Evolutionary conservation across 2,888 invertebrate genomes (phyloP), one percentile per base, ranked within the genome.

Genomic region (Pandemis corylana): DNA sequence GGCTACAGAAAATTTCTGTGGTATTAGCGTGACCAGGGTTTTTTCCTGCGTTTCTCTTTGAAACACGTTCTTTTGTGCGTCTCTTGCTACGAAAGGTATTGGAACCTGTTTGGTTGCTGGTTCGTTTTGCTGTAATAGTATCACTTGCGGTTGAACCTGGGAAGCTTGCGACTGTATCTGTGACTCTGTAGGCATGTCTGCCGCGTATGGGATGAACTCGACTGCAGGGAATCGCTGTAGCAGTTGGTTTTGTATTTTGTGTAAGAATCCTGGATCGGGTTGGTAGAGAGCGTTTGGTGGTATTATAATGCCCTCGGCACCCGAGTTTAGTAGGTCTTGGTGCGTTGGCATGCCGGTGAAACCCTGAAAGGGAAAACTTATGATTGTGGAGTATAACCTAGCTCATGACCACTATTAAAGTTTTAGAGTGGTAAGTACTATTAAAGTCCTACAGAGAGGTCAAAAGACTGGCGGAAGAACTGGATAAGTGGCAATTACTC

Each of bases 231-330:
- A 91, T 59, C 93, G 85, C 77, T 94, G 90, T 59, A 91, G 78
- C 28, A 93, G 82, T 77, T 93, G 93, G 51, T 83, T 87, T 81
- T 93, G 94, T 42, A 94, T 82, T 79, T 93, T 94, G 78, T 94
- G 94, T 70, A 95, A 83, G 77, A 90, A 95, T 77, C 87, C 83
- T n/a, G 91, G 91, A 79, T 95, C 95, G 10, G 95, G 92, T 82
- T 95, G 95, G 78, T 95, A 95, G 7, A 95, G 85, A 12, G 90
- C 86, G 76, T 89, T 89, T 4, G 91, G 91, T 74, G 91, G 87
- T 77, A 93, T 90, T 28, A 92, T 85, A 65, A 91, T 85, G 10
- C 90, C 89, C 76, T 92, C 91, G 2, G 90, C 86, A 63, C 89
- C 91, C 15, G 89, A 83, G 67, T 88, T 89, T 56, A 89, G 76